Evolutionary conservation across 2,888 invertebrate genomes (phyloP).

Genomic region (Allolobophora icterica): DNA sequence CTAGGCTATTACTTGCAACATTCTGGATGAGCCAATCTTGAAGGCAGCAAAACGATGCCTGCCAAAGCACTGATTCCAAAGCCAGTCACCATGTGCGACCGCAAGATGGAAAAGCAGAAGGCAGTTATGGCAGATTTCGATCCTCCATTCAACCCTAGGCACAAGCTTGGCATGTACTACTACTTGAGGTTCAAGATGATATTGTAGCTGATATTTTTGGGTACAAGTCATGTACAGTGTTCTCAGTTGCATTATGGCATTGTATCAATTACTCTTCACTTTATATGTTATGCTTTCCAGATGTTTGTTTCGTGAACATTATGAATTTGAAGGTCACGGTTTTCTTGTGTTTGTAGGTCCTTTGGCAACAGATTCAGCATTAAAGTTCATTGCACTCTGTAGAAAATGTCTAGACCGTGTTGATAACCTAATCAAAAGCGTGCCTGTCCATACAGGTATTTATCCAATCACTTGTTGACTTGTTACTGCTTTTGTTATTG

Average conservation of each 20-base stretch:
- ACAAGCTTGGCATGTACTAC: too few relatives aligned
- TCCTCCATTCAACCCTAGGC: too few relatives aligned
- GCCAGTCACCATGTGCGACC: too few relatives aligned
- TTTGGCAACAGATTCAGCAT: not conserved
- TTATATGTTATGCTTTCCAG: not conserved
- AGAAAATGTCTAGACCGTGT: not conserved
- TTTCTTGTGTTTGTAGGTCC: not conserved
- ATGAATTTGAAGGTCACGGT: not conserved
- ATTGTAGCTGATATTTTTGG: too few relatives aligned
- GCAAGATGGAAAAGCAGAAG: too few relatives aligned
- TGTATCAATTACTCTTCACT: not conserved
- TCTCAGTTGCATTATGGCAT: not conserved
- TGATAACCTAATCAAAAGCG: not conserved
- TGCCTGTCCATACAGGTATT: constrained; percentile 2
- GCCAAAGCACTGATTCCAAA: too few relatives aligned
- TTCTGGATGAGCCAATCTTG: too few relatives aligned
- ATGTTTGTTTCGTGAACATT: not conserved
- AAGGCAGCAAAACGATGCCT: too few relatives aligned
- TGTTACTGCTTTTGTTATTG: not conserved
- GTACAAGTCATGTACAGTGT: too few relatives aligned
- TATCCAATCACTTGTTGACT: not conserved
- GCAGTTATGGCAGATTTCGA: too few relatives aligned
- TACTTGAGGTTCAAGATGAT: too few relatives aligned
- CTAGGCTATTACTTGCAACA: too few relatives aligned
- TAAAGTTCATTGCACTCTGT: constrained; percentile 15